Base-by-base conservation (phyloP, 2,888 invertebrate species). In the Eudasyphora cyanicolor region DNA sequence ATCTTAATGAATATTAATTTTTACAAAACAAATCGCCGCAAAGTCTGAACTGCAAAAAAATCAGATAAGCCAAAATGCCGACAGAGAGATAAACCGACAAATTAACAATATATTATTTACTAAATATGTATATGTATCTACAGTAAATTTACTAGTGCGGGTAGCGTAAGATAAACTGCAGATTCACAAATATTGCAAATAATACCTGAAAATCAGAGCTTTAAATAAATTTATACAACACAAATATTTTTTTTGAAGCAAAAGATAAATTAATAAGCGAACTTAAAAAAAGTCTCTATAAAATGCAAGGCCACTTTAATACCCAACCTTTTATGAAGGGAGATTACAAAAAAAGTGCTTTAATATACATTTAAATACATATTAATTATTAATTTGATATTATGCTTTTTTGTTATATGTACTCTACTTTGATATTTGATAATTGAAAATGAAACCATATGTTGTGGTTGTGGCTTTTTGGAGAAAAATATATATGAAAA, bases 1-100 rank as follows among this genome's bases (percentile, higher is more conserved):
- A 51, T 35, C 60, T 62, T 69, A 82, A 74, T 60, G 12, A 69
- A 77, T 27, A 32, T 49, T 77, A 69, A 70, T 81, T 57, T 49
- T 27, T 71, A 69, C 17, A 42, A 29, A 67, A 29, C 27, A 69
- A 75, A 69, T 35, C 49, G 60, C 21, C 12, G 45, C 38, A 8
- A 21, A 17, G 49, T 49, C 2, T 6, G 3, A 17, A 2, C 8
- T 12, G 38, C 14, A 38, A 38, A 12, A 38, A 14, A 14, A 45
- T 45, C 57, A 57, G 24, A 57, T 27, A 57, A 27, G 19, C 14
- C 14, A 27, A 54, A 21, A 24, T 3, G 6, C 54, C 7, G 19
- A 27, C 57, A 57, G 57, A 24, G 27, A 27, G 1, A 10, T 24
- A 12, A 2, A 14, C 14, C 1, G 57, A 27, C 57, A 45, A 45